Evolutionary conservation across 30 jellyfish, hydroid and myxozoan species (phyloP), one percentile per base, ranked within the genome.

Genomic region (Mastigias papua): DNA sequence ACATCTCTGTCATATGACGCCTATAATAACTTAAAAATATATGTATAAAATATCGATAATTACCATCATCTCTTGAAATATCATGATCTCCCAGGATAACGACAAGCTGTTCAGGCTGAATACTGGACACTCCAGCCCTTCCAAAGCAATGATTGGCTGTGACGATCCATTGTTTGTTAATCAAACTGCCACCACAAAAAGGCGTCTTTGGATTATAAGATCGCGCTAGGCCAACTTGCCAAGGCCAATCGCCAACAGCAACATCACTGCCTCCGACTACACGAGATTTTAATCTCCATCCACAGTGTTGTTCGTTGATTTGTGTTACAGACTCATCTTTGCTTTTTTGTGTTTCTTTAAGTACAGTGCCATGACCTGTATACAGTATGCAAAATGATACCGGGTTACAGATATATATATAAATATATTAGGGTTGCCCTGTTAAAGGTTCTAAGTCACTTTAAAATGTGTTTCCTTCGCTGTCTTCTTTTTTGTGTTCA

Each of bases 121-220:
- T 23, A 21, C 20, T 35, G 22, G 48, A 19, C 16, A 68, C 26
- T 7, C 90, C 90, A 22, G 68, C 81, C 4, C 82, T 25, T n/a
- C 90, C 90, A 66, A 80, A 80, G 34, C 90, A 80, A 48, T 80
- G 90, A 48, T 58, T 73, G 23, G 90, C 90, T 22, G 90, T 80
- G 10, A 80, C 80, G n/a, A 80, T 81, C 90, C 90, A 80, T 34
- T 80, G 90, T 28, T 37, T 62, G 81, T 80, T 80, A 15, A 80
- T 80, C 90, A 80, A 26, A 7, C 70, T 60, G 20, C 90, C 90
- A 31, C 90, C 90, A 54, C 90, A 80, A 60, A 80, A 80, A 13
- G 69, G 54, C 2, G 22, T 22, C 17, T 22, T 61, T 32, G 90
- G 81, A 16, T 21, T 7, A 26, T 58, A 37, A 21, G 60, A 54